Conservation (phyloP, 2,888 invertebrate species). For the Exephanes ischioxanthus region DNA sequence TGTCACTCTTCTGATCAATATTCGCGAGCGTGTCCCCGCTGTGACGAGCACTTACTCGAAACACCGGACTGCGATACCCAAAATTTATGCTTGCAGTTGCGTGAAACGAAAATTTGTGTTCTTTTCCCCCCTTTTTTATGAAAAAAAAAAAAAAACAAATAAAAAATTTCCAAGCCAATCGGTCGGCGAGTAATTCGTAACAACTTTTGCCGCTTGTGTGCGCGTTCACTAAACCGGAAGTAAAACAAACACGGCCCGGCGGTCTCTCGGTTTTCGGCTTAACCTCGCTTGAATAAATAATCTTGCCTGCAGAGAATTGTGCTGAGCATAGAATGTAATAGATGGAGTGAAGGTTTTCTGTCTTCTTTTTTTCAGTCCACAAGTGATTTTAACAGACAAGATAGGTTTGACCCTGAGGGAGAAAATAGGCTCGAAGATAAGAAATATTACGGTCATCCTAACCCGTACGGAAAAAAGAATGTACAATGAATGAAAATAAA, state of each 20-base stretch:
- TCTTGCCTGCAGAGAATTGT: neutral
- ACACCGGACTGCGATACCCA: neutral
- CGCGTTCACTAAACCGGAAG: constrained; percentile 38
- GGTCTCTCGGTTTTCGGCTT: constrained; percentile 6
- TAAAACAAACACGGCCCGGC: constrained; percentile 43
- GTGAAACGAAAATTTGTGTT: neutral
- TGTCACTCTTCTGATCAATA: constrained; percentile 28
- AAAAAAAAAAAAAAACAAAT: constrained; percentile 20
- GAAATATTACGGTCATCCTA: constrained; percentile 4
- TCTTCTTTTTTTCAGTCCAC: neutral
- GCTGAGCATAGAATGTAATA: neutral
- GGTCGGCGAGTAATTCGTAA: constrained; percentile 6
- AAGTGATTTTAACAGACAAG: constrained; percentile 1
- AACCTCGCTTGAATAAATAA: constrained; percentile 10
- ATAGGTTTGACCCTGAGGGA: constrained; percentile 22
- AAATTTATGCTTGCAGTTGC: neutral
- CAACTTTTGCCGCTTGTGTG: constrained; percentile 11
- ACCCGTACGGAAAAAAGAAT: neutral
- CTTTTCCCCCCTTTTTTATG: neutral
- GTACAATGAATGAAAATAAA: neutral
- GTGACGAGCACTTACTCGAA: neutral
- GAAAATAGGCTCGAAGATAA: constrained; percentile 4
- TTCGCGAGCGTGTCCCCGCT: neutral
- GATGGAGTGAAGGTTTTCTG: constrained; percentile 1
- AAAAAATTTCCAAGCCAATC: constrained; percentile 3